Percentiles rank a stretch among this genome's conserved stretches.
Evolutionary conservation across 2,113 vertebrate species (phyloP).

Genomic region (Grammomys surdaster): DNA sequence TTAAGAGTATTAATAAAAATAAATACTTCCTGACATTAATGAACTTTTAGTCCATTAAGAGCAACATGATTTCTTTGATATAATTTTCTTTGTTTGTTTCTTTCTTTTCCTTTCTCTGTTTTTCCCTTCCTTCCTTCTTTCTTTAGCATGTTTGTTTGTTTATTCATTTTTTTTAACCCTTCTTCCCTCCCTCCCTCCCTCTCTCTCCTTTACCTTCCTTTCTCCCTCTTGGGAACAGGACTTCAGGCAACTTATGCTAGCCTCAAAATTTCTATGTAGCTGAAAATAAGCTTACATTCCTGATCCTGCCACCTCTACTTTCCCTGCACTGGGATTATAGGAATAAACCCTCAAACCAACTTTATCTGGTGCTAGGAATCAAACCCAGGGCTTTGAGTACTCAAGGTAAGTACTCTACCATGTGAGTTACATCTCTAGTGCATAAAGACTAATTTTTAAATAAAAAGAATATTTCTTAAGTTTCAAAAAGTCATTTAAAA

Average conservation of each 20-base stretch:
- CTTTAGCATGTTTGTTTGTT: too few species aligned
- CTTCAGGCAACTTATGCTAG: background rate
- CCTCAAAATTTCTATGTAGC: background rate
- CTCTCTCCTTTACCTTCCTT: background rate
- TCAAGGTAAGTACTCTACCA: background rate
- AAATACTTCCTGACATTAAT: background rate
- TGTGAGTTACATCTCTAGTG: background rate
- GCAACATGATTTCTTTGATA: background rate
- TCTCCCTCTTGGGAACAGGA: background rate
- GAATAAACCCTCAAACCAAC: background rate
- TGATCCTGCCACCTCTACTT: background rate
- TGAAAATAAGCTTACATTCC: background rate
- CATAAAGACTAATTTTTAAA: background rate
- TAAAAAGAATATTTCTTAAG: background rate
- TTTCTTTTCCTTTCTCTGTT: background rate
- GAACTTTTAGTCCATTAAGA: background rate
- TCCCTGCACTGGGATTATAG: background rate
- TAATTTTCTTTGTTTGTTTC: background rate
- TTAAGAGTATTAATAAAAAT: background rate
- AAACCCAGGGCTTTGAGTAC: background rate
- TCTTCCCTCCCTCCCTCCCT: background rate
- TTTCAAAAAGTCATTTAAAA: slow-evolving; percentile 27
- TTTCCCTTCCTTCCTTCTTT: too few species aligned
- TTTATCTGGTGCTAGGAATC: background rate
- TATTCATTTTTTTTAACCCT: too few species aligned